Evolutionary conservation across 2,888 invertebrate species (phyloP).

Genomic region (Erebia palarica): DNA sequence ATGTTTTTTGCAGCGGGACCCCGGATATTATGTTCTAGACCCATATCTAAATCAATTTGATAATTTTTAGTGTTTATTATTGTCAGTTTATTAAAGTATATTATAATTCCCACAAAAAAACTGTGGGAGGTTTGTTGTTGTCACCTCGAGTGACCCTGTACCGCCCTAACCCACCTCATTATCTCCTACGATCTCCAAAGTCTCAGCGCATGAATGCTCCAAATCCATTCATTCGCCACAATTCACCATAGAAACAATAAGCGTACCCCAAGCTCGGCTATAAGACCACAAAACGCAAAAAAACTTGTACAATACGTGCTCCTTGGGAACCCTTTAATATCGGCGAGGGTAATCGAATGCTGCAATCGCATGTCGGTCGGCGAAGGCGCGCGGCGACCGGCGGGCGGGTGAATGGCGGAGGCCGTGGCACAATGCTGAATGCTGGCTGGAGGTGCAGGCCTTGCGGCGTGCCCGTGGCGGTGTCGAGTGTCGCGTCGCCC

Average conservation of each 20-base stretch:
- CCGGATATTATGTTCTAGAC: too few species aligned
- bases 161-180: slow-evolving; percentile 70
- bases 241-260: slow-evolving; percentile 78
- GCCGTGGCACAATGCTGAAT: slow-evolving; percentile 29
- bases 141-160: slow-evolving; percentile 61
- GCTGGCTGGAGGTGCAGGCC: slow-evolving; percentile 39
- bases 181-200: slow-evolving; percentile 75
- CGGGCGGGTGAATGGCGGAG: slow-evolving; percentile 49
- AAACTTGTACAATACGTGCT: slow-evolving; percentile 65
- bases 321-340: slow-evolving; percentile 79
- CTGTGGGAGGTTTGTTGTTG: slow-evolving; percentile 72
- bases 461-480: slow-evolving; percentile 50
- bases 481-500: slow-evolving; percentile 47
- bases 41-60: too few species aligned
- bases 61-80: too few species aligned
- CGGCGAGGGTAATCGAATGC: slow-evolving; percentile 79
- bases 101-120: slow-evolving; percentile 28
- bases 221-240: slow-evolving; percentile 73
- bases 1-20: too few species aligned
- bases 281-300: slow-evolving; percentile 71
- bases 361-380: slow-evolving; percentile 74
- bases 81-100: not conserved
- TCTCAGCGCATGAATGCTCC: slow-evolving; percentile 67
- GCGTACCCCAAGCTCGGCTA: slow-evolving; percentile 74
- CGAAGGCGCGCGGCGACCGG: slow-evolving; percentile 46